These are phyloP conservation scores for human DNA, from an alignment of 2,113 vertebrate genomes.

Conservation along the genomic window DNA sequence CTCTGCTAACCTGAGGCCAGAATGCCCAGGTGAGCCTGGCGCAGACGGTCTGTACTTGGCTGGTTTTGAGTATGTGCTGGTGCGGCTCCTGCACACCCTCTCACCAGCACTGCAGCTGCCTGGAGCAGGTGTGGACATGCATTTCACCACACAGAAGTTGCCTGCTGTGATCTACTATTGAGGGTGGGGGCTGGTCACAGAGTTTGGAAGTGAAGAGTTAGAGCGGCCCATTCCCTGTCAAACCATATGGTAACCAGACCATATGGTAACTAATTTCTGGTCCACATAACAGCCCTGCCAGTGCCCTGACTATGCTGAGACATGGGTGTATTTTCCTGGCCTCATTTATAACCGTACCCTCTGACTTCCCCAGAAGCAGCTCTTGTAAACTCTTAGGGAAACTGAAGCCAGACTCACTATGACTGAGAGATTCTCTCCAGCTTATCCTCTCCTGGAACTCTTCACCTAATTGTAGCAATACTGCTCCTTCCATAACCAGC, in stretches of 20 bases:
- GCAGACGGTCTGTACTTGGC: background rate
- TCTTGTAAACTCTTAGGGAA: background rate
- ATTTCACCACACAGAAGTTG: background rate
- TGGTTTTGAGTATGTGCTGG: background rate
- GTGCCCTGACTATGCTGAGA: background rate
- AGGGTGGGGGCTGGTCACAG: background rate
- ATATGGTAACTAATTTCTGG: background rate
- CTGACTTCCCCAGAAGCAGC: background rate
- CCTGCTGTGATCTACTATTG: background rate
- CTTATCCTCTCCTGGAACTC: background rate
- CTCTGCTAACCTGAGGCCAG: background rate
- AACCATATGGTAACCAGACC: background rate
- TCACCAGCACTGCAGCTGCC: background rate
- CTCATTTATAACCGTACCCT: background rate
- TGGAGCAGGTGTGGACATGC: background rate
- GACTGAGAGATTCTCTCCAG: background rate
- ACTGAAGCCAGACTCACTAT: background rate
- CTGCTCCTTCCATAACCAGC: background rate
- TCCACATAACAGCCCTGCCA: background rate
- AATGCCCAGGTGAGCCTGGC: background rate
- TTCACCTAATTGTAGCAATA: background rate
- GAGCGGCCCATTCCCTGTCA: background rate
- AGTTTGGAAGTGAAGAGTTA: slow-evolving; percentile 29
- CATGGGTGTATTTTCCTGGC: background rate
- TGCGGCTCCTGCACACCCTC: background rate